Percentiles rank a stretch among this genome's conserved stretches.
phyloP scores from a whole-genome alignment of 2,888 invertebrate species.

The Idaea biselata region DNA sequence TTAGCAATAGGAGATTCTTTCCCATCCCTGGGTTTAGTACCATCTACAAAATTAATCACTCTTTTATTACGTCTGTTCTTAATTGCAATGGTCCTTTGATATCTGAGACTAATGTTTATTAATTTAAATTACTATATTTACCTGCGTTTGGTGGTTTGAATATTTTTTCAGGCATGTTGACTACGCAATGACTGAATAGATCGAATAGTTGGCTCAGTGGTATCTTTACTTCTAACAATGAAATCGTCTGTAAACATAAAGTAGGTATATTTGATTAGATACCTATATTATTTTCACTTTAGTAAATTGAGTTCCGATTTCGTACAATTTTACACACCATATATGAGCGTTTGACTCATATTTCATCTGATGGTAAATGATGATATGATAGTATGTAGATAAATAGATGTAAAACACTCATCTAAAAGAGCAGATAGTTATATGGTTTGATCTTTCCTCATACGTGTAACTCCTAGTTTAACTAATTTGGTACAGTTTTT shows the following conservation, averaged over 20 bases:
- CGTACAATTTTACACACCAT: too few relatives aligned
- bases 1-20: slow-evolving; percentile 49
- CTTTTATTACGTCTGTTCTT: background rate
- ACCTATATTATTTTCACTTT: too few relatives aligned
- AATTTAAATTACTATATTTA: slow-evolving; percentile 22
- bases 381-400: too few relatives aligned
- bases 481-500: too few relatives aligned
- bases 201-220: slow-evolving; percentile 92
- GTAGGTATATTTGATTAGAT: background rate
- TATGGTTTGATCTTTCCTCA: too few relatives aligned
- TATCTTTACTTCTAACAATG: slow-evolving; percentile 93
- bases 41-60: slow-evolving; percentile 32
- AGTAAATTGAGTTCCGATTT: too few relatives aligned
- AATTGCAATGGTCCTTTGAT: background rate
- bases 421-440: too few relatives aligned
- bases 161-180: slow-evolving; percentile 74
- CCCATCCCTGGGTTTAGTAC: slow-evolving; percentile 44
- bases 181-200: slow-evolving; percentile 93
- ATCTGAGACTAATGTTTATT: background rate
- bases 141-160: slow-evolving; percentile 58
- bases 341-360: too few relatives aligned
- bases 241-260: slow-evolving; percentile 83
- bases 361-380: too few relatives aligned
- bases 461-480: too few relatives aligned
- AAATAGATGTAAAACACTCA: too few relatives aligned